These are phyloP conservation scores for Rhopalosiphum padi DNA, from an alignment of 1,140 invertebrate genomes.

Conservation along the genomic window DNA sequence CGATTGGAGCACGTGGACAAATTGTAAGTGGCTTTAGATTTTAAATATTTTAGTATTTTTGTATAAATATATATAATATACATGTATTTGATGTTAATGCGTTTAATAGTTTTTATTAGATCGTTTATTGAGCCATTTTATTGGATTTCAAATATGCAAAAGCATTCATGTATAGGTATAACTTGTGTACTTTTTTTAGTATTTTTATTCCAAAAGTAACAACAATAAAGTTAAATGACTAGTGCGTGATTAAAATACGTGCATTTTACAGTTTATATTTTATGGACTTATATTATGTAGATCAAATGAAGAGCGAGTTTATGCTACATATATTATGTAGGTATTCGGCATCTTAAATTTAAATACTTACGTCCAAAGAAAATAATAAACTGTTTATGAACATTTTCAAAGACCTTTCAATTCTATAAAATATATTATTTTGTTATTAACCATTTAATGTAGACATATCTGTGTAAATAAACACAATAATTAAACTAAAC, in stretches of 20 bases:
- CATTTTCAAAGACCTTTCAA: not conserved
- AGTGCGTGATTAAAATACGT: constrained; percentile 2
- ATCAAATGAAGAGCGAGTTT: not conserved
- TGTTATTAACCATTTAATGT: not conserved
- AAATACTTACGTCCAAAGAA: not conserved
- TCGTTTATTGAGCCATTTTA: not conserved
- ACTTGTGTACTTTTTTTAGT: not conserved
- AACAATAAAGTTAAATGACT: not conserved
- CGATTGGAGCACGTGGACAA: not conserved
- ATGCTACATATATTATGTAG: not conserved
- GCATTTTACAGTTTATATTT: not conserved
- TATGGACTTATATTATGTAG: not conserved
- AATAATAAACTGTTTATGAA: not conserved
- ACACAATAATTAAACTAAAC: not conserved
- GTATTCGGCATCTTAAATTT: not conserved
- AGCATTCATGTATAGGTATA: not conserved
- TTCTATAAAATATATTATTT: not conserved
- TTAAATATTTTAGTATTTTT: not conserved
- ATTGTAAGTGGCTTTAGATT: not conserved
- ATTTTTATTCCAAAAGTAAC: not conserved
- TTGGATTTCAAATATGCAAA: not conserved
- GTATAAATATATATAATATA: not conserved
- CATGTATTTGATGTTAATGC: not conserved
- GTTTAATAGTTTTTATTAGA: not conserved
- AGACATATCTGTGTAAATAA: not conserved